A percentile compares a stretch with the other conserved stretches of the same genome.
These are phyloP conservation scores for Indri indri DNA, from an alignment of 2,113 vertebrate genomes.

Conservation along the genomic window DNA sequence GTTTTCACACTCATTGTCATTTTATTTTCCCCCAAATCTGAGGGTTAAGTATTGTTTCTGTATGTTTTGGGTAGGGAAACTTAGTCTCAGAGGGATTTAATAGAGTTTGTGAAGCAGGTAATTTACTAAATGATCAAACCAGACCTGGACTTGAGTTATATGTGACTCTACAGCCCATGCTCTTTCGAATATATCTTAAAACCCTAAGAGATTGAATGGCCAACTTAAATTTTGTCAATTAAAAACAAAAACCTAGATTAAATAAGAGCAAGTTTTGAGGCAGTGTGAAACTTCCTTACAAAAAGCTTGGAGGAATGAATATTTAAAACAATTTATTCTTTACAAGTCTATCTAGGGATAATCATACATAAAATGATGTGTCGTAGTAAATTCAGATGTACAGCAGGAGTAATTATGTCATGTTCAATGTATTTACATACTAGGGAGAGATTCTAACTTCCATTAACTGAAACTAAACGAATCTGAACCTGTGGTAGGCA, in stretches of 20 bases:
- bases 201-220: neutral
- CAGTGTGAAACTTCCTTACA: neutral
- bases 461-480: neutral
- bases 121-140: neutral
- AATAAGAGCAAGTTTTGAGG: neutral
- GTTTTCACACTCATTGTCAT: neutral
- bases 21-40: neutral
- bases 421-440: neutral
- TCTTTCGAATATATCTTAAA: neutral
- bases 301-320: neutral
- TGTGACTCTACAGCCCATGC: neutral
- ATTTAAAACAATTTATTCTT: neutral
- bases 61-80: too few relatives aligned
- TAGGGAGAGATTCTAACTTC: neutral
- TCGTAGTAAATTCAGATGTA: neutral
- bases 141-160: neutral
- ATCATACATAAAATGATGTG: neutral
- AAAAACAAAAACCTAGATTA: neutral
- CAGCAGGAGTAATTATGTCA: neutral
- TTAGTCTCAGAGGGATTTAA: neutral
- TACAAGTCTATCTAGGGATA: neutral
- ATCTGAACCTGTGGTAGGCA: neutral
- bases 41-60: neutral
- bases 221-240: neutral
- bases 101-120: neutral